Percentiles rank a stretch among this genome's conserved stretches.
These are phyloP conservation scores for Rhyacophila evoluta DNA, from an alignment of 2,888 invertebrate genomes.

Conservation along the genomic window DNA sequence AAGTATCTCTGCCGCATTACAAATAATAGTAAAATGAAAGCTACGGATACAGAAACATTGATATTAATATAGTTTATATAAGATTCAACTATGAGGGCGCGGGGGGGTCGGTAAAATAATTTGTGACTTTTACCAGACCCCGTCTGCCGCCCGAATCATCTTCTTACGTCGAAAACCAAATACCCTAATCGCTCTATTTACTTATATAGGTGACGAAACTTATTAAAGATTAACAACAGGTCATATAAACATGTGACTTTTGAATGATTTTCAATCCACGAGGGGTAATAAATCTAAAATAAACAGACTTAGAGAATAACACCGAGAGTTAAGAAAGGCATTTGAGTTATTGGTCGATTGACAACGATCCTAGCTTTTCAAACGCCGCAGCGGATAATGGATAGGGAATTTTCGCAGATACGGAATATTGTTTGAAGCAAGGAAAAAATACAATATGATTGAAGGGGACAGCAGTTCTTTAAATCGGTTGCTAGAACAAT, in stretches of 20 bases:
- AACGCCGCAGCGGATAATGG: constrained; percentile 12
- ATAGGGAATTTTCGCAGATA: not conserved
- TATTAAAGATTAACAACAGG: constrained; percentile 9
- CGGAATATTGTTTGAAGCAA: not conserved
- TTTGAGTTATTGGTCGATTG: constrained; percentile 48
- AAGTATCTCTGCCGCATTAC: constrained; percentile 53
- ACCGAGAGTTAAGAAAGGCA: constrained; percentile 47
- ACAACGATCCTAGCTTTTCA: constrained; percentile 37
- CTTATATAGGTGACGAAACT: not conserved
- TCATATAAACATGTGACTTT: not conserved
- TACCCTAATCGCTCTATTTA: constrained; percentile 13
- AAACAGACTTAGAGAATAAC: constrained; percentile 42
- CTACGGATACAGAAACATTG: constrained; percentile 43
- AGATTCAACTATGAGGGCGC: constrained; percentile 31
- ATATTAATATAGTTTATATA: constrained; percentile 40
- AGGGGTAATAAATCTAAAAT: constrained; percentile 33
- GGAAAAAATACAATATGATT: not conserved
- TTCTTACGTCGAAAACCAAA: not conserved
- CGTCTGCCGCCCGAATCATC: not conserved
- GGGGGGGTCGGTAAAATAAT: not conserved
- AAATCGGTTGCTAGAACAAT: too few relatives aligned
- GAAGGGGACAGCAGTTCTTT: too few relatives aligned
- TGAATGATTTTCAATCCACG: constrained; percentile 6
- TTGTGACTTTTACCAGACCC: constrained; percentile 2
- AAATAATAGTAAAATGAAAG: constrained; percentile 54